Conservation (phyloP, 2,113 vertebrate species). For the Paratilapia polleni region DNA sequence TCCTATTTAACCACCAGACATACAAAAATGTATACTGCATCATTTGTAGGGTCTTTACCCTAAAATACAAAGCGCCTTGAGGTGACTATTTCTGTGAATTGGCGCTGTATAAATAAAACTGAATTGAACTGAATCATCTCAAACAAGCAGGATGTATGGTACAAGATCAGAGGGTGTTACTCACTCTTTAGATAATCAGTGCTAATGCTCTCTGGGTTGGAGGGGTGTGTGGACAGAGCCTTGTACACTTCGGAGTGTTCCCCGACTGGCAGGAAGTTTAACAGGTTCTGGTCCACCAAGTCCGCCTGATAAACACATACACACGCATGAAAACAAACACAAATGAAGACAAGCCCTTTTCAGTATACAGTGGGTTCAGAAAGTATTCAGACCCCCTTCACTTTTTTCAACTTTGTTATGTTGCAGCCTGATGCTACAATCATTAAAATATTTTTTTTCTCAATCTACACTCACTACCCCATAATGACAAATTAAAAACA, state of each 20-base stretch:
- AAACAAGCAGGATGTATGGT: neutral
- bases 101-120: no score
- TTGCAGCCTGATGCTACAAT: no score
- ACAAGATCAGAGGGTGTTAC: slow-evolving; percentile 62
- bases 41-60: no score
- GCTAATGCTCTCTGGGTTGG: slow-evolving; percentile 89
- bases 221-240: slow-evolving; percentile 89
- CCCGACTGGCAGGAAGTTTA: slow-evolving; percentile 96
- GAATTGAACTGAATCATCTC: no score
- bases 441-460: no score
- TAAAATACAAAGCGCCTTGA: no score
- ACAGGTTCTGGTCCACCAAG: slow-evolving; percentile 98
- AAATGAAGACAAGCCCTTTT: neutral
- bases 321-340: neutral
- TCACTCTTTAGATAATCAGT: slow-evolving; percentile 96
- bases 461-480: no score
- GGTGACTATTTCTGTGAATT: no score
- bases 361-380: no score
- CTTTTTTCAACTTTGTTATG: no score
- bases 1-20: neutral
- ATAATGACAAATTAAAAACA: no score
- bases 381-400: no score
- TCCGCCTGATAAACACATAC: slow-evolving; percentile 84
- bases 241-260: slow-evolving; percentile 98
- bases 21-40: neutral